A percentile compares a stretch with the other conserved stretches of the same genome.
These are phyloP conservation scores for Venustaconcha ellipsiformis DNA, from an alignment of 1,140 invertebrate genomes.

Conservation along the genomic window DNA sequence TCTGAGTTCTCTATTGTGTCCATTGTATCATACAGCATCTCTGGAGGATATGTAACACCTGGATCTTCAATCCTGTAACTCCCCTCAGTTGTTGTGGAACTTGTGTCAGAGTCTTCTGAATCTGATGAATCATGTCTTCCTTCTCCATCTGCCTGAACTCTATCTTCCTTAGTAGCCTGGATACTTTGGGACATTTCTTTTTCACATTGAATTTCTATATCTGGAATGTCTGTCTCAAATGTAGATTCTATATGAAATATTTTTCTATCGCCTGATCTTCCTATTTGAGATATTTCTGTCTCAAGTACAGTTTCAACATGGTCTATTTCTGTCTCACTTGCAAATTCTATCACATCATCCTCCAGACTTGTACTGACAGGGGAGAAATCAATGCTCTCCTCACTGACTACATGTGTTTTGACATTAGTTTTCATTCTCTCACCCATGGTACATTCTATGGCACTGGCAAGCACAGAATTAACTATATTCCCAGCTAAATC, in stretches of 20 bases:
- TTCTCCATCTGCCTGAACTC: neutral
- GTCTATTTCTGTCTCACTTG: neutral
- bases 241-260: neutral
- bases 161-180: conserved; percentile 2
- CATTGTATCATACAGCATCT: too few relatives aligned
- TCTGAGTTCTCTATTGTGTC: too few relatives aligned
- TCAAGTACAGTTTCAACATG: neutral
- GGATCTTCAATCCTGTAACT: conserved; percentile 36
- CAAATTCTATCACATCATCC: too few relatives aligned
- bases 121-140: neutral
- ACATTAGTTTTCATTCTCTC: too few relatives aligned
- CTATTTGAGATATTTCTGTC: neutral
- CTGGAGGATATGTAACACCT: conserved; percentile 6
- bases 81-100: conserved; percentile 48
- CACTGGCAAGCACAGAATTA: too few relatives aligned
- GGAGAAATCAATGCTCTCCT: too few relatives aligned
- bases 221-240: conserved; percentile 1
- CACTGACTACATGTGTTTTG: too few relatives aligned
- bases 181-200: neutral
- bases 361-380: too few relatives aligned
- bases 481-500: too few relatives aligned
- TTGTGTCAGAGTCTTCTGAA: conserved; percentile 28
- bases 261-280: neutral
- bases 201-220: neutral
- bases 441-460: too few relatives aligned